Base-by-base conservation (phyloP, 2,797 vertebrate species). In the Sebastes taczanowskii region DNA sequence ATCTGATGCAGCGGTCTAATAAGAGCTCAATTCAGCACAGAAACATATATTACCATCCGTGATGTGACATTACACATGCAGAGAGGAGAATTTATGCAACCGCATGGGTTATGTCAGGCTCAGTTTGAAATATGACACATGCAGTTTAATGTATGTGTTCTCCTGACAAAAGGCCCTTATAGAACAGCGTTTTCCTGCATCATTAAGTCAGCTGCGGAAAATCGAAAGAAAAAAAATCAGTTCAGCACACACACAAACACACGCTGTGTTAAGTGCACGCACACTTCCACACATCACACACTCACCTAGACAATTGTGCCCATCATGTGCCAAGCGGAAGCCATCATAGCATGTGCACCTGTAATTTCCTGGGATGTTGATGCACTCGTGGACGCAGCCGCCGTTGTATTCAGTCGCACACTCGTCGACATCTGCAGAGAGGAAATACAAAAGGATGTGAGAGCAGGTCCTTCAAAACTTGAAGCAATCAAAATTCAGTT, bases 231-330 rank as follows among this genome's bases (percentile, higher is more conserved):
- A 34, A 34, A 55, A 65, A 35, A n/a, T 38, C 58, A 1, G 4
- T 58, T 56, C 2, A 62, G 42, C 14, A 11, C 25, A 42, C 32
- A 20, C 49, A 53, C 49, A 53, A n/a, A 53, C 49, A 53, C 73
- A 77, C n/a, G 30, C 70, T 10, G 35, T 29, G 29, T 14, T 53
- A 32, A 59, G n/a, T 56, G 55, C 60, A 59, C 55, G 71, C 66
- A 42, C 29, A 30, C 60, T 60, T 52, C 14, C 63, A 46, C 60
- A 60, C 62, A 49, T 49, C 77, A 71, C 62, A 71, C 71, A 92
- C 96, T 97, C 92, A 99, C 98, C 98, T n/a, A 99, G 92, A 93
- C 98, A 99, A 93, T 99, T 99, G 96, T 99, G 98, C 11, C 98
- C 98, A 0, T 99, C 98, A 1, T 99, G 97, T 0, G 98, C 97